Evolutionary conservation across 2,888 invertebrate species (phyloP).

Genomic region (Cosmopolites sordidus): DNA sequence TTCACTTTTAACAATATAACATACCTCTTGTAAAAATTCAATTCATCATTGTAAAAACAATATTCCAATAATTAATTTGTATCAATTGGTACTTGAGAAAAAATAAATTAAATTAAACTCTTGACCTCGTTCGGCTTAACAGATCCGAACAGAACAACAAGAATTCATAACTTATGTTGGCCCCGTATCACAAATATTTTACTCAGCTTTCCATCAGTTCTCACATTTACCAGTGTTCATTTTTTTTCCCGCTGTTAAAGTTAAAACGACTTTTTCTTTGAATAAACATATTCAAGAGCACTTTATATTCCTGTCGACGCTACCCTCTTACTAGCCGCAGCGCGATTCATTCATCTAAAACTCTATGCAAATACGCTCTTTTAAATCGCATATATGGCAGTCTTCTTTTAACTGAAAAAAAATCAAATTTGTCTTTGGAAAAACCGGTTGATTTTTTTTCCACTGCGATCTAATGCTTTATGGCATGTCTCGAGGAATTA

Average conservation of each 20-base stretch:
- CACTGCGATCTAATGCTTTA: too few relatives aligned
- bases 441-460: too few relatives aligned
- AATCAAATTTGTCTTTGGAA: too few relatives aligned
- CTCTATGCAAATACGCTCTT: not conserved
- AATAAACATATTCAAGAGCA: not conserved
- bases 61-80: too few relatives aligned
- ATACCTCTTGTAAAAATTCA: too few relatives aligned
- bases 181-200: not conserved
- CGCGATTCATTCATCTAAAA: constrained; percentile 1
- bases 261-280: constrained; percentile 2
- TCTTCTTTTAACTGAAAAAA: not conserved
- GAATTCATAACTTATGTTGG: not conserved
- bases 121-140: too few relatives aligned
- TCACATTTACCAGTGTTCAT: not conserved
- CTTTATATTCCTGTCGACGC: not conserved
- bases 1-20: too few relatives aligned
- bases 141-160: not conserved
- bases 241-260: not conserved
- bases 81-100: too few relatives aligned
- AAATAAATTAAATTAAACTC: too few relatives aligned
- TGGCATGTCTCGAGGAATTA: too few relatives aligned
- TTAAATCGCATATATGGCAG: not conserved
- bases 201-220: constrained; percentile 1
- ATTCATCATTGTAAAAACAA: too few relatives aligned
- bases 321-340: not conserved